A percentile compares a stretch with the other conserved stretches of the same genome.
These are phyloP conservation scores for Leptobrachium ailaonicum DNA, from an alignment of 2,113 vertebrate genomes.

Conservation along the genomic window DNA sequence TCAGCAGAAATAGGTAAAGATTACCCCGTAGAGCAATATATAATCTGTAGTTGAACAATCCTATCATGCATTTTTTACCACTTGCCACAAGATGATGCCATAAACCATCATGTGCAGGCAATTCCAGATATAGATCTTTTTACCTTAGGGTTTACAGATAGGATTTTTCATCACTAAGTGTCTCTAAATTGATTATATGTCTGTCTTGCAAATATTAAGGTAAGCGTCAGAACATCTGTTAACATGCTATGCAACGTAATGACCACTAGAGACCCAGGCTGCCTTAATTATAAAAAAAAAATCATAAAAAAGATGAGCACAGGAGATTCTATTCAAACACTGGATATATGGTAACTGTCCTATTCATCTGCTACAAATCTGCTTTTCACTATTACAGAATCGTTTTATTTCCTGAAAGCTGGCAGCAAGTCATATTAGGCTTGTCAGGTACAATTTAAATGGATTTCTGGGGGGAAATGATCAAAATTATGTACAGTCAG, in stretches of 20 bases:
- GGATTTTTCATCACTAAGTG: constrained; percentile 14
- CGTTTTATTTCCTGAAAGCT: too few relatives aligned
- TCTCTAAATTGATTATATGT: constrained; percentile 15
- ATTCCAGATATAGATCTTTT: constrained; percentile 7
- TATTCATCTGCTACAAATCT: too few relatives aligned
- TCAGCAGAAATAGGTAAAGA: background rate
- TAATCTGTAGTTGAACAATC: constrained; percentile 8
- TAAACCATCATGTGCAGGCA: constrained; percentile 23
- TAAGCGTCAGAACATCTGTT: constrained; percentile 21
- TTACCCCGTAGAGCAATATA: constrained; percentile 6
- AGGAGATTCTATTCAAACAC: too few relatives aligned
- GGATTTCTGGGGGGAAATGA: too few relatives aligned
- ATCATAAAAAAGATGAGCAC: too few relatives aligned
- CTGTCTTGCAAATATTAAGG: constrained; percentile 12
- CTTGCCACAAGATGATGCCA: constrained; percentile 27
- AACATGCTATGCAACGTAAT: constrained; percentile 12
- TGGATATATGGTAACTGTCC: too few relatives aligned
- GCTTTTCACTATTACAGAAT: too few relatives aligned
- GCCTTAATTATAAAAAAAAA: too few relatives aligned
- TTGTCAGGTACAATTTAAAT: too few relatives aligned
- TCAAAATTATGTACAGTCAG: too few relatives aligned
- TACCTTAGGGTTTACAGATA: constrained; percentile 11
- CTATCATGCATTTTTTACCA: constrained; percentile 21
- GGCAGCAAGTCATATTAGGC: too few relatives aligned
- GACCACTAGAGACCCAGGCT: constrained; percentile 10